Evolutionary conservation across 1,140 invertebrate species (phyloP), one percentile per base, ranked within the genome.

Genomic region (Drosophila takahashii): DNA sequence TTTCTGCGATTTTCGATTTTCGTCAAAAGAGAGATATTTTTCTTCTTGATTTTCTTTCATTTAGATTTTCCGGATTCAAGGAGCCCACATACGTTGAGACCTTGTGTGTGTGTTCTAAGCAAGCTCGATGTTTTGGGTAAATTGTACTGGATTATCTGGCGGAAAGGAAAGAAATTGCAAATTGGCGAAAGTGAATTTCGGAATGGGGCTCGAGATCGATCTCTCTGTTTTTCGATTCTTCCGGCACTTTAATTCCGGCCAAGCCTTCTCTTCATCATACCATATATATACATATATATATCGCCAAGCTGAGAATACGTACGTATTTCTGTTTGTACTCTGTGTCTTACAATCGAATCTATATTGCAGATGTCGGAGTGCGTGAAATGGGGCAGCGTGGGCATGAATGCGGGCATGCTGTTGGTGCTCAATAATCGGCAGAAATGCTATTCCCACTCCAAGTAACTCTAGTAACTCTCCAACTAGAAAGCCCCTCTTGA

Each of bases 331-430:
- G 64, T 48, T 48, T 69, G 62, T 48, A 60, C 61, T 16, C 37
- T n/a, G 59, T 52, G 61, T 77, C 57, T 81, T 78, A 81, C 57
- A 81, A 79, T 65, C 69, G 50, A 89, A 83, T 75, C 76, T 77
- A 79, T 92, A 74, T 94, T 94, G 61, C 93, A 95, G 94, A 94
- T 94, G 85, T 95, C 94, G 91, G 94, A 95, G 92, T 94, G 94
- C 77, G 93, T 94, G 64, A 95, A 94, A 90, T 95, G 94, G 94
- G 94, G 94, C 78, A 95, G 93, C 92, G 93, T 95, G 79, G 94
- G 94, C 84, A 94, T 95, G 93, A 95, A 94, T 89, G 94, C 94
- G 91, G 94, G 94, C 77, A 93, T 95, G 69, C 93, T 95, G 92
- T 92, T 95, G 58, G 93, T 94, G 64, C 94, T 93, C 81, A 94